Base-by-base conservation (phyloP, 1,140 invertebrate species). In the Ceratosolen fusciceps region DNA sequence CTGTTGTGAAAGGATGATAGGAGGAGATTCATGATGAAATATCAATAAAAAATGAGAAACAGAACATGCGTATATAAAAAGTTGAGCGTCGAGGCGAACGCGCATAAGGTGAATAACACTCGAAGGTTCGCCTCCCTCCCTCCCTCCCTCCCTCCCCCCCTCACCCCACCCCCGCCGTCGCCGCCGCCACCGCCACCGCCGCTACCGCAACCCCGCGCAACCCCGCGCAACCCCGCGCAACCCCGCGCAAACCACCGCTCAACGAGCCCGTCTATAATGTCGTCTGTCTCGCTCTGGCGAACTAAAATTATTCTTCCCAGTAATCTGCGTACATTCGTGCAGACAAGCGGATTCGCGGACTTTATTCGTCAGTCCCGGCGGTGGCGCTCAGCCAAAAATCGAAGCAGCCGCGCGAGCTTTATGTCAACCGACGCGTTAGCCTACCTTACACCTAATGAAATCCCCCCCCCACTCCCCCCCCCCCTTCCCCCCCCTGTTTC, bases 291-390 rank as follows among this genome's bases (percentile, higher is more conserved):
- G n/a, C n/a, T n/a, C n/a, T n/a, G n/a, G 1, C 5, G 31, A 0
- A 72, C 70, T 52, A 73, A 73, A 73, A 58, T 58, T 37, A 56
- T 58, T 73, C 16, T 58, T 72, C 70, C 31, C 49, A 49, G 52
- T 39, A 73, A 56, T 73, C 29, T 31, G n/a, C 21, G 24, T 73
- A 56, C 31, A 73, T 21, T 54, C 19, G 24, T 54, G 7, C 19
- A n/a, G 5, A 43, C 39, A 43, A 43, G 19, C 71, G 31, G 26
- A 73, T n/a, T 73, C 37, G 71, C 31, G 31, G 5, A 43, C 39
- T 43, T 43, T 43, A 43, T 43, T 43, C 39, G 49, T 52, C 8
- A 24, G 26, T 2, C 7, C 8, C 2, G n/a, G 52, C 31, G 49
- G 21, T 73, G 71, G 71, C 71, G 24, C 34, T 39, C 2, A 34